These are phyloP conservation scores for Rhinolophus sinicus DNA, from an alignment of 2,113 vertebrate genomes.

Conservation along the genomic window DNA sequence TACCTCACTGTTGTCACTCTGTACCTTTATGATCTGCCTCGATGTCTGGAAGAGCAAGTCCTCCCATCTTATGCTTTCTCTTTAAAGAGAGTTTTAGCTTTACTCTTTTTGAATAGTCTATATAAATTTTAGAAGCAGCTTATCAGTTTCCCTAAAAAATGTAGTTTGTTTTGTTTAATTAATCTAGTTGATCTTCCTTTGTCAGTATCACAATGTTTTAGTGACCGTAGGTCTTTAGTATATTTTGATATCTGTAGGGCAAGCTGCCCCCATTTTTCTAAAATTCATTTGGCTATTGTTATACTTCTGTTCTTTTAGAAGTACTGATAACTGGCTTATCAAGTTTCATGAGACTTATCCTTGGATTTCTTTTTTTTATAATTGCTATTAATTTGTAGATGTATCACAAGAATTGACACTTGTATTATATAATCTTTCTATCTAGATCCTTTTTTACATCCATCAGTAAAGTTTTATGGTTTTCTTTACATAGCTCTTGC, in stretches of 20 bases:
- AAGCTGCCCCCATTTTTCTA: neutral
- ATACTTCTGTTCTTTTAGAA: neutral
- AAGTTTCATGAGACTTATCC: neutral
- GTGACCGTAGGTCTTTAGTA: neutral
- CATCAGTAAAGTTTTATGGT: neutral
- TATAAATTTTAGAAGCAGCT: conserved; percentile 14
- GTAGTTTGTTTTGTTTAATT: neutral
- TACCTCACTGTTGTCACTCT: neutral
- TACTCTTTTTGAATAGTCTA: neutral
- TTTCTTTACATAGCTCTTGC: neutral
- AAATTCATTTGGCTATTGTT: neutral
- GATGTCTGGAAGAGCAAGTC: neutral
- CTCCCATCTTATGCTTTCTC: neutral
- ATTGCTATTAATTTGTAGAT: neutral
- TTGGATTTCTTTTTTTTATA: neutral
- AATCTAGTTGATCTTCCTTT: neutral
- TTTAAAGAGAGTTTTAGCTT: neutral
- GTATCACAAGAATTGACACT: neutral
- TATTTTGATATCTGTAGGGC: neutral
- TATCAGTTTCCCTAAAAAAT: neutral
- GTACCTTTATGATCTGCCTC: neutral
- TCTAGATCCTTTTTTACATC: neutral
- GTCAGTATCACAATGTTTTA: neutral
- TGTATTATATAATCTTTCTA: neutral
- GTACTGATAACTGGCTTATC: neutral